Conservation (phyloP, 92 coral and sea anemone genomes). For the Porites rus region DNA sequence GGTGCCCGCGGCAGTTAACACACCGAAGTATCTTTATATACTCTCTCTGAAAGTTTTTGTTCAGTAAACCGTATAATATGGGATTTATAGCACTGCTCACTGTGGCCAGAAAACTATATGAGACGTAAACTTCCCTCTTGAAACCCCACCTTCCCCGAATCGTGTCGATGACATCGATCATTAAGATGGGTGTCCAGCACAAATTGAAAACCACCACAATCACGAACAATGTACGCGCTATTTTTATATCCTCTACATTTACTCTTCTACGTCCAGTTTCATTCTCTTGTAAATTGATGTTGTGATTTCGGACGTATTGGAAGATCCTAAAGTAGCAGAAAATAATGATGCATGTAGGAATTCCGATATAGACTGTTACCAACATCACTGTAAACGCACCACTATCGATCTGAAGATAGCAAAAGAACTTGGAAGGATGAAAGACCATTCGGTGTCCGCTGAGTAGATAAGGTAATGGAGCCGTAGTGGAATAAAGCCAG, state of each 20-base stretch:
- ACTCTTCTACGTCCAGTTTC: too few species aligned
- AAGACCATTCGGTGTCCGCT: slow-evolving; percentile 69
- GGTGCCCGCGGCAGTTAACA: neutral
- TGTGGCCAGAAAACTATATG: slow-evolving; percentile 52
- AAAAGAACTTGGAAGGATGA: slow-evolving; percentile 70
- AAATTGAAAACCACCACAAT: slow-evolving; percentile 37
- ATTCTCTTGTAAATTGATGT: too few species aligned
- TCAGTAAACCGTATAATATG: slow-evolving; percentile 63
- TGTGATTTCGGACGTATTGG: too few species aligned
- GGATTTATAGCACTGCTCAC: slow-evolving; percentile 65
- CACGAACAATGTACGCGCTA: neutral
- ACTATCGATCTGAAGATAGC: slow-evolving; percentile 44
- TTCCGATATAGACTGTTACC: slow-evolving; percentile 38
- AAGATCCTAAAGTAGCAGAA: too few species aligned
- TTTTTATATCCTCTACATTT: neutral
- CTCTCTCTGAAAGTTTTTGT: slow-evolving; percentile 62
- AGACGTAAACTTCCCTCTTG: slow-evolving; percentile 48
- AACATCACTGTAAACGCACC: slow-evolving; percentile 43
- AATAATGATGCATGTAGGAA: slow-evolving; percentile 36
- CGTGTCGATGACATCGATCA: slow-evolving; percentile 4
- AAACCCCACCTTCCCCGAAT: slow-evolving; percentile 13
- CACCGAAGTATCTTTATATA: slow-evolving; percentile 38
- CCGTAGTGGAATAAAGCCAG: slow-evolving; percentile 58
- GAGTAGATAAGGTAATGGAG: slow-evolving; percentile 58
- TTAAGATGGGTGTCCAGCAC: slow-evolving; percentile 34